Evolutionary conservation across 1,140 invertebrate species (phyloP), one percentile per base, ranked within the genome.

Genomic region (Euwallacea fornicatus): DNA sequence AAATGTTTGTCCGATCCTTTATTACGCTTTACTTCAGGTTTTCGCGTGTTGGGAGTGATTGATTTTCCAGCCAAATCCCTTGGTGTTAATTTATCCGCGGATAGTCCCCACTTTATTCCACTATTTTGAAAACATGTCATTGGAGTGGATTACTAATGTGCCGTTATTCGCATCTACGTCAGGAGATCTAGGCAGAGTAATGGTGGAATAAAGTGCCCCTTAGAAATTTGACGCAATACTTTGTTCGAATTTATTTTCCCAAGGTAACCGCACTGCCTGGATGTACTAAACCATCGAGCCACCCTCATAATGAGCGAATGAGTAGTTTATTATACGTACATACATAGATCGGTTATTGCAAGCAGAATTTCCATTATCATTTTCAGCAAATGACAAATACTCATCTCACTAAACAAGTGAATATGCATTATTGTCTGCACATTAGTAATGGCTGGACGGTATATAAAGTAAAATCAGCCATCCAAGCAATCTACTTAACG

Each of bases 91-190:
- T 69, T 62, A 21, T 62, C 42, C 59, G n/a, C 58, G 42, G 42
- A 62, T 69, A 69, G 61, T 42, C 58, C 59, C 15, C 33, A 69
- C 41, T 69, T 62, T 62, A 69, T 69, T 54, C 59, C 43, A 47
- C 59, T 54, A 69, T 62, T 61, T 61, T 53, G 55, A 62, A 69
- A 62, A 69, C 59, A 62, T 54, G 59, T 69, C 64, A 66, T 66
- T 56, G 55, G 64, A 66, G 64, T 21, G 21, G 64, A 21, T 42
- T 42, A 33, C 46, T 46, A 50, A 64, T 43, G 53, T 42, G 56
- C 33, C 41, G 53, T 58, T 66, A 66, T 55, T 56, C 50, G 15
- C 50, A 47, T 61, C 59, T 43, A 61, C 42, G 59, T 11, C 59
- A 43, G 15, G 59, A 61, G 59, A 43, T 41, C 13, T 65, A 41